Evolutionary conservation across 1,140 invertebrate genomes (phyloP).

Genomic region (Dendroctonus valens): DNA sequence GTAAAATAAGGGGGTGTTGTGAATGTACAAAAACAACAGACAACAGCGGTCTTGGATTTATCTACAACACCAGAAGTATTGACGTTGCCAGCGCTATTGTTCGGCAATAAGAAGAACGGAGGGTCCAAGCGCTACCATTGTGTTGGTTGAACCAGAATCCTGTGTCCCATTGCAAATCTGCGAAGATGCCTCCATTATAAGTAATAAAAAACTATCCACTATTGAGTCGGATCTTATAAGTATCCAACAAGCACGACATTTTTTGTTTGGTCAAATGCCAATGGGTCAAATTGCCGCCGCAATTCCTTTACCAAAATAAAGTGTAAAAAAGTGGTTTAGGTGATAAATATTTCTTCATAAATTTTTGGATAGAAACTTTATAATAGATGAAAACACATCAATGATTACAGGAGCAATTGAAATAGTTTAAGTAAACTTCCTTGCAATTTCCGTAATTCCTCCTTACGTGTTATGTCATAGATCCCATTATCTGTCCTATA

Average conservation of each 20-base stretch:
- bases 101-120: too few species aligned
- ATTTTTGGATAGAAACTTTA: background rate
- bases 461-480: conserved; percentile 58
- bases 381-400: background rate
- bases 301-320: conserved; percentile 51
- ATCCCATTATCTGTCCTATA: conserved; percentile 64
- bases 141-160: too few species aligned
- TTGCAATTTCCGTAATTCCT: conserved; percentile 8
- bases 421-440: background rate
- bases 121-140: too few species aligned
- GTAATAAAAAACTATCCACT: conserved; percentile 53
- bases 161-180: conserved; percentile 53
- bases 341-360: background rate
- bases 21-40: too few species aligned
- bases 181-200: too few species aligned
- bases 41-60: too few species aligned
- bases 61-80: too few species aligned
- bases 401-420: conserved; percentile 7
- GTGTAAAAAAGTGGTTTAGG: background rate
- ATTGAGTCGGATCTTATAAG: conserved; percentile 44
- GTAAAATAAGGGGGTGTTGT: too few species aligned
- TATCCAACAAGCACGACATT: conserved; percentile 63
- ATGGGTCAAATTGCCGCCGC: too few species aligned
- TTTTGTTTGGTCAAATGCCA: conserved; percentile 53
- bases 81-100: too few species aligned